A percentile compares a stretch with the other conserved stretches of the same genome.
These are phyloP conservation scores for Nephotettix cincticeps DNA, from an alignment of 1,140 invertebrate species.

Conservation along the genomic window DNA sequence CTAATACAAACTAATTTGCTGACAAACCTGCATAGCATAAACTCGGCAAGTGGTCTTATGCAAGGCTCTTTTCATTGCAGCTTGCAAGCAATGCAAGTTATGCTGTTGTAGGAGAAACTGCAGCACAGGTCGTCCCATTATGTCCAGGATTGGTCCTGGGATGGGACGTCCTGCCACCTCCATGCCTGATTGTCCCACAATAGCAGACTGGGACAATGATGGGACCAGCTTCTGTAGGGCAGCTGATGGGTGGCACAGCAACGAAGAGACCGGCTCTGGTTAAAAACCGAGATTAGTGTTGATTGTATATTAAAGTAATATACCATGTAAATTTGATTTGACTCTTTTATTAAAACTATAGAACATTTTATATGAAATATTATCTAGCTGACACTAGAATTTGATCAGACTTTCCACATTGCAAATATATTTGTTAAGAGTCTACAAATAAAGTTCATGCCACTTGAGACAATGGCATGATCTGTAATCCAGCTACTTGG, in stretches of 20 bases:
- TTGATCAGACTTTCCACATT: too few species aligned
- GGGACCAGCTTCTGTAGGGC: slow-evolving; percentile 71
- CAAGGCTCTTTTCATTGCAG: slow-evolving; percentile 81
- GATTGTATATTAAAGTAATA: neutral
- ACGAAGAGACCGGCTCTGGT: slow-evolving; percentile 48
- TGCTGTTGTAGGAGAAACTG: slow-evolving; percentile 83
- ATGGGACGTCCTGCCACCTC: too few species aligned
- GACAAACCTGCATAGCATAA: slow-evolving; percentile 80
- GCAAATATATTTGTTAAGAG: too few species aligned
- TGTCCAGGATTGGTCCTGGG: slow-evolving; percentile 46
- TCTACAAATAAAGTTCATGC: too few species aligned
- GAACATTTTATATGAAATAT: too few species aligned
- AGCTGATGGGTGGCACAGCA: slow-evolving; percentile 80
- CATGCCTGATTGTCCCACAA: slow-evolving; percentile 48
- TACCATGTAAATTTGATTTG: neutral
- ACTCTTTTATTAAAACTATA: slow-evolving; percentile 23
- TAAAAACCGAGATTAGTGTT: too few species aligned
- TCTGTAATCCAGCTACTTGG: too few species aligned
- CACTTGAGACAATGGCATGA: too few species aligned
- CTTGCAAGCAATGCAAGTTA: slow-evolving; percentile 74
- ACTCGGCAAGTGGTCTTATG: slow-evolving; percentile 81
- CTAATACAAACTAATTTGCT: too few species aligned
- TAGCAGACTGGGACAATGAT: slow-evolving; percentile 56
- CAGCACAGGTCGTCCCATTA: slow-evolving; percentile 71
- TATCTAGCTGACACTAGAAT: too few species aligned